Conservation (phyloP, 92 coral and sea anemone species). For the Porites divaricata region DNA sequence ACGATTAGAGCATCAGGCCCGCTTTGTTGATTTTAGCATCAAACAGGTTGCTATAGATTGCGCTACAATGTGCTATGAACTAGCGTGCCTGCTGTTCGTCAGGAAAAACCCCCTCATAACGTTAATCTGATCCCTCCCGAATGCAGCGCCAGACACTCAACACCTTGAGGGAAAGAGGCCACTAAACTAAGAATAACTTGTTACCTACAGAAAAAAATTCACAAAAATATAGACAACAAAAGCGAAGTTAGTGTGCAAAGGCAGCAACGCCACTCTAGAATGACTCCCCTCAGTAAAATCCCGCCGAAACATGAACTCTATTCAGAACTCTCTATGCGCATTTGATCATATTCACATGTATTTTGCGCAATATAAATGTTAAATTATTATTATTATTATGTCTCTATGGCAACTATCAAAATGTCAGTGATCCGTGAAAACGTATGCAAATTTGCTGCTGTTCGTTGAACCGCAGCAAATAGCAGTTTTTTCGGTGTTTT, state of each 20-base stretch:
- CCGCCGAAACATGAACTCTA: neutral
- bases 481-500: too few relatives aligned
- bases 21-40: neutral
- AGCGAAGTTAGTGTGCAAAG: neutral
- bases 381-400: too few relatives aligned
- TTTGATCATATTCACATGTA: too few relatives aligned
- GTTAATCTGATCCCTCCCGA: neutral
- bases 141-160: neutral
- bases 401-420: too few relatives aligned
- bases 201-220: neutral
- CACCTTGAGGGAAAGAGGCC: neutral
- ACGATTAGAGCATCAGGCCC: neutral
- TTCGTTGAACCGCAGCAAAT: too few relatives aligned
- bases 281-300: too few relatives aligned
- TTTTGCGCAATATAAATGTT: too few relatives aligned
- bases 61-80: neutral
- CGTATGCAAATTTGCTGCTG: too few relatives aligned
- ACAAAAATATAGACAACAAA: neutral
- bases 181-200: neutral
- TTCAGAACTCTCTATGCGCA: too few relatives aligned
- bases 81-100: neutral
- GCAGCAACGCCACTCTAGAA: neutral
- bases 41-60: neutral
- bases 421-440: too few relatives aligned
- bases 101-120: neutral